Evolutionary conservation across 2,797 vertebrate genomes (phyloP), one percentile per base, ranked within the genome.

Genomic region (Xenentodon cancila): DNA sequence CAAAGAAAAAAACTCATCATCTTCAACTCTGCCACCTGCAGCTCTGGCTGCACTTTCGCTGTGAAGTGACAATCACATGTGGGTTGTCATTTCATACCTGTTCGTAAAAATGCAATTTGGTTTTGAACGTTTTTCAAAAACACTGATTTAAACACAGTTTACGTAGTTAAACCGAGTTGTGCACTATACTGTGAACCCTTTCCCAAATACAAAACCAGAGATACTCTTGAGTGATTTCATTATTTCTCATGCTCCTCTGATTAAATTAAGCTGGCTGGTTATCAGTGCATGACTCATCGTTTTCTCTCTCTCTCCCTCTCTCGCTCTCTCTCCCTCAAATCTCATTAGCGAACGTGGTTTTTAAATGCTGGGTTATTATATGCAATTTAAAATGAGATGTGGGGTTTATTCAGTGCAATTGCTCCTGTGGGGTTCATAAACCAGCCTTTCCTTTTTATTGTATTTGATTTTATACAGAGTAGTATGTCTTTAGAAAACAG

Each of bases 371-470:
- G 66, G 19, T 67, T 61, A 60, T 64, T 54, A 58, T 49, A 49
- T 48, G 44, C 34, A 18, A n/a, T 84, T 77, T 71, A 59, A 63
- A 77, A 82, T 67, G 53, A 78, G 42, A 57, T 40, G 53, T 48
- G 17, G 18, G 47, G 27, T 11, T 19, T 56, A 74, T 70, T 76
- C 9, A 73, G 53, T 1, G 1, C 20, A 34, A 63, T 32, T 5
- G 47, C 59, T 75, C 68, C 30, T 49, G 32, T 55, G 46, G 68
- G 60, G 70, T 64, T 54, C 68, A 59, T 18, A 19, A 42, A 56
- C 9, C 30, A n/a, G 17, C 11, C 34, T 51, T 42, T 30, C 32
- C 49, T 68, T 62, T 54, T 18, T 46, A 20, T 19, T 17, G 22
- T 9, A 11, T n/a, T 30, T 27, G 15, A 20, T 19, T 2, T 7